Evolutionary conservation across 2,113 vertebrate genomes (phyloP), one percentile per base, ranked within the genome.

Genomic region (Pachypanchax playfairii): DNA sequence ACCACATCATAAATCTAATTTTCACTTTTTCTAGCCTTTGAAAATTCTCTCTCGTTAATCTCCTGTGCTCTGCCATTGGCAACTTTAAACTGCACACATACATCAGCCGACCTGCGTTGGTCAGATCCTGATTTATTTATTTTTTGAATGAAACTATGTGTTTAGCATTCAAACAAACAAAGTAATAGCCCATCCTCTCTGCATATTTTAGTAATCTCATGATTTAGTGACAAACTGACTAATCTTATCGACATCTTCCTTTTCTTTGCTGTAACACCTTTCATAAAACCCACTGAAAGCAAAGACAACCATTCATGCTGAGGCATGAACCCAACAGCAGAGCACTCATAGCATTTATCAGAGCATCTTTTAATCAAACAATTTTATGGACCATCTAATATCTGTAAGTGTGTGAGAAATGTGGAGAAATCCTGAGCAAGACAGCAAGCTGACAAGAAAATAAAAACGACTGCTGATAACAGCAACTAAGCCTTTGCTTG

Each of bases 41-140:
- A 85, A 91, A 90, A 92, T 91, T 87, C 68, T 3, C 57, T 88
- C 90, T 91, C 89, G 89, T 93, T 92, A 92, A 93, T 92, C 91
- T 92, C 86, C 77, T 53, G 31, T 33, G 44, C 75, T 78, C 79
- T 83, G 88, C 90, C 88, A 88, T 84, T 38, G 87, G 90, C 87
- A 86, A 87, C 87, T 90, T 87, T 88, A 81, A 87, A 83, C 87
- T 73, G 81, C 73, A 39, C 15, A 54, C 87, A 92, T 92, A 88
- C 84, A 90, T 92, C 92, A 92, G 80, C 80, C 57, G 85, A 81
- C 77, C 68, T 59, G 65, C 68, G 64, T 68, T 75, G 82, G 85
- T 85, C 84, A 84, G 77, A 88, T 79, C 48, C 47, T 50, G 63
- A 28, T 72, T 56, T 62, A 35, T 68, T 73, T n/a, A n/a, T n/a